These are phyloP conservation scores for Campodea augens DNA, from an alignment of 1,140 invertebrate species.

Conservation along the genomic window DNA sequence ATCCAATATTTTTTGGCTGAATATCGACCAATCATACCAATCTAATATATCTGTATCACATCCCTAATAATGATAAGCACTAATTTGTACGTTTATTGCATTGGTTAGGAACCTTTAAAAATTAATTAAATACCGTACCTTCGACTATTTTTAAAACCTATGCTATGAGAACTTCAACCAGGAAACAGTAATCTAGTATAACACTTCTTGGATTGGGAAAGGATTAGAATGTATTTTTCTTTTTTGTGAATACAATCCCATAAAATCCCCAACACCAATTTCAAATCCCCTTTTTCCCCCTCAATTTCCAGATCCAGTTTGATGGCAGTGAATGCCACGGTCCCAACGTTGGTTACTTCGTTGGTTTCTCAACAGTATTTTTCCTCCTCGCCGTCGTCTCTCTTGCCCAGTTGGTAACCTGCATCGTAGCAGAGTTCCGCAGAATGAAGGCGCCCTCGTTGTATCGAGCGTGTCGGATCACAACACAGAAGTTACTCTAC, in stretches of 20 bases:
- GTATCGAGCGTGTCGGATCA: conserved; percentile 59
- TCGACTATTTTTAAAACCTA: neutral
- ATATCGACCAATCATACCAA: too few relatives aligned
- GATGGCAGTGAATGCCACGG: conserved; percentile 39
- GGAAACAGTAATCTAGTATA: neutral
- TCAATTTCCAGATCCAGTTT: conserved; percentile 38
- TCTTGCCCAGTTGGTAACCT: conserved; percentile 66
- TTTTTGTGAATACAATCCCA: neutral
- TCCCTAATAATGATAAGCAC: too few relatives aligned
- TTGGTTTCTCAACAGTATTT: conserved; percentile 59
- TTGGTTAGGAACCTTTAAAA: too few relatives aligned
- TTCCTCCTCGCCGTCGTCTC: conserved; percentile 67
- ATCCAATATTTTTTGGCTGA: too few relatives aligned
- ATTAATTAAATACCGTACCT: too few relatives aligned
- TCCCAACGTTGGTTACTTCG: conserved; percentile 41
- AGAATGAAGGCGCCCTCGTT: conserved; percentile 61
- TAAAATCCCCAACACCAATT: neutral
- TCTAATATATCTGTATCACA: too few relatives aligned
- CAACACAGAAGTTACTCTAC: conserved; percentile 80
- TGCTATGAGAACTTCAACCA: neutral
- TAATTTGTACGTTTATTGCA: too few relatives aligned
- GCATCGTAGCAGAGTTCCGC: conserved; percentile 59
- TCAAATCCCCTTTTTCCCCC: neutral
- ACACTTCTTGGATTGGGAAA: neutral
- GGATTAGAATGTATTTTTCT: conserved; percentile 3